Evolutionary conservation across 2,888 invertebrate species (phyloP), one percentile per base, ranked within the genome.

Genomic region (Cosmia trapezina): DNA sequence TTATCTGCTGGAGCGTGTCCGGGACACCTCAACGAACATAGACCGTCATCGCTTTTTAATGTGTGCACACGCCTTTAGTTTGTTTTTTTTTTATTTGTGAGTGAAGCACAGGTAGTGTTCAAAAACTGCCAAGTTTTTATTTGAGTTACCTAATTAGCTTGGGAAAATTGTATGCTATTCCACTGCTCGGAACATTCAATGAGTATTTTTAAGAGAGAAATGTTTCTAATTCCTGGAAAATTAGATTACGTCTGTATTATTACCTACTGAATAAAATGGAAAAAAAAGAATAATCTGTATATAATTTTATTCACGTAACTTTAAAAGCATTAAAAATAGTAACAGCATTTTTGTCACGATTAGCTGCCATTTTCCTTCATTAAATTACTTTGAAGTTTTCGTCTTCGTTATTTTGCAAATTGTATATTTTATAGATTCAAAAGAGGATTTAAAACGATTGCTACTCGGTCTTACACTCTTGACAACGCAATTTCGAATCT

Each of bases 1-100:
- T 91, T 93, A 89, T 83, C 89, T 86, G 88, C 22, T 86, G 86
- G 81, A 89, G 90, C 91, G 91, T 89, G 85, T 60, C 68, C 70
- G 85, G 81, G 85, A 89, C 88, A 90, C 88, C 87, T 88, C 90
- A 86, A 63, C 87, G 91, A 88, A 83, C 91, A 89, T 70, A 86
- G 72, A 70, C 75, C 84, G 75, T 80, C 70, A 82, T 77, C 84
- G 77, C 78, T 78, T 80, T 78, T 78, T 78, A 76, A 74, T 86
- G 83, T 86, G 83, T 78, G 76, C 79, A 72, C 81, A 80, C 81
- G 80, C 81, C 81, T 79, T 83, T 80, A 82, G 57, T 68, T 69
- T 56, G 8, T 57, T 69, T 78, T 71, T 65, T 66, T 80, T 70
- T 80, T 41, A 45, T 67, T 68, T 70, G 59, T 7, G 11, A 61